Conservation (phyloP, 2,888 invertebrate genomes). For the Chesias legatella region DNA sequence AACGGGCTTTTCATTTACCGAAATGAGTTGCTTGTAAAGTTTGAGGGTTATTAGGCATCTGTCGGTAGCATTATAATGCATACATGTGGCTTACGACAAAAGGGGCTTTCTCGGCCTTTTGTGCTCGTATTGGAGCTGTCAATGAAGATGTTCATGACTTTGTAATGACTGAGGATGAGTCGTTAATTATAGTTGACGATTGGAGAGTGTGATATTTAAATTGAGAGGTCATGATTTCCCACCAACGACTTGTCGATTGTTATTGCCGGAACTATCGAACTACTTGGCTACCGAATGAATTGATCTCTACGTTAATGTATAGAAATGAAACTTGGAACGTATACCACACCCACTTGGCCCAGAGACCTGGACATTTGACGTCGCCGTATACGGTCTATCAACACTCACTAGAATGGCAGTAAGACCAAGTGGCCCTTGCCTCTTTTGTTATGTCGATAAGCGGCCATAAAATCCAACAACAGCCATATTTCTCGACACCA, state of each 20-base stretch:
- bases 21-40: constrained; percentile 64
- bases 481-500: constrained; percentile 25
- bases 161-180: constrained; percentile 51
- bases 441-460: constrained; percentile 25
- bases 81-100: constrained; percentile 54
- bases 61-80: constrained; percentile 60
- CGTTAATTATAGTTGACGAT: constrained; percentile 56
- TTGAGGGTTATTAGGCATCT: constrained; percentile 61
- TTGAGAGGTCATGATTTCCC: constrained; percentile 36
- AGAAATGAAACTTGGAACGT: constrained; percentile 18
- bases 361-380: constrained; percentile 26
- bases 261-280: constrained; percentile 20
- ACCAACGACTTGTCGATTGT: constrained; percentile 28
- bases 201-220: constrained; percentile 32
- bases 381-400: constrained; percentile 25
- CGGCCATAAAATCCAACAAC: constrained; percentile 26
- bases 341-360: constrained; percentile 22
- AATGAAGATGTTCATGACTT: constrained; percentile 59
- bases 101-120: constrained; percentile 62
- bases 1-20: constrained; percentile 68
- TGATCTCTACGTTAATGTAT: constrained; percentile 14
- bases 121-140: constrained; percentile 58
- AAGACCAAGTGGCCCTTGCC: constrained; percentile 25
- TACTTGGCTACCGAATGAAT: constrained; percentile 19
- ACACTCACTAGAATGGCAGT: constrained; percentile 21